Percentiles rank a stretch among this genome's conserved stretches.
phyloP scores from a whole-genome alignment of 2,797 vertebrate species.

The Gephyroberyx darwinii region DNA sequence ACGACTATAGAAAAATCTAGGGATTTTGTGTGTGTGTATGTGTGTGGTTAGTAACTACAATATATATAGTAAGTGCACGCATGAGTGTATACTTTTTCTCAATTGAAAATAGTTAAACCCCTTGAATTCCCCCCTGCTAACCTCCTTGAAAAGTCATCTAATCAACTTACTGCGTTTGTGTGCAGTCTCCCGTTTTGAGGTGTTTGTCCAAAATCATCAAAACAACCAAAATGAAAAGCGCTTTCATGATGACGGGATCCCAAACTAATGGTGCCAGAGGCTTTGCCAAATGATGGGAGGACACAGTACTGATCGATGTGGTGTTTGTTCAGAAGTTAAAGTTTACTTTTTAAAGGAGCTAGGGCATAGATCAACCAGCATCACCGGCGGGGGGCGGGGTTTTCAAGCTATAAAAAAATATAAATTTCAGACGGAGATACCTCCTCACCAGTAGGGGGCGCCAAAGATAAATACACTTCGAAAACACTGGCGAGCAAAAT shows the following conservation, averaged over 20 bases:
- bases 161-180: slow-evolving; percentile 69
- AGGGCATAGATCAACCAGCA: slow-evolving; percentile 48
- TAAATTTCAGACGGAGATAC: neutral
- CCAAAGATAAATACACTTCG: neutral
- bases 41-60: neutral
- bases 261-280: slow-evolving; percentile 42
- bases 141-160: neutral
- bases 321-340: slow-evolving; percentile 81
- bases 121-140: neutral
- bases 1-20: too few relatives aligned
- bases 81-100: neutral
- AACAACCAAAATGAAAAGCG: slow-evolving; percentile 59
- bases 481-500: neutral
- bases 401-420: rapidly evolving
- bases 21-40: too few relatives aligned
- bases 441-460: slow-evolving; percentile 42
- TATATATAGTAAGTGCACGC: slow-evolving; percentile 7
- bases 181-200: slow-evolving; percentile 55
- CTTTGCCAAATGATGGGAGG: slow-evolving; percentile 20
- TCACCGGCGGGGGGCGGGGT: neutral
- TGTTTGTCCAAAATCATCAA: slow-evolving; percentile 57
- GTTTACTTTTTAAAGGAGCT: slow-evolving; percentile 64
- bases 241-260: slow-evolving; percentile 72
- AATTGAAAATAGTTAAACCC: neutral
- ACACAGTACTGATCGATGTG: slow-evolving; percentile 72